Evolutionary conservation across 2,888 invertebrate species (phyloP), one percentile per base, ranked within the genome.

Genomic region (Lysandra coridon): DNA sequence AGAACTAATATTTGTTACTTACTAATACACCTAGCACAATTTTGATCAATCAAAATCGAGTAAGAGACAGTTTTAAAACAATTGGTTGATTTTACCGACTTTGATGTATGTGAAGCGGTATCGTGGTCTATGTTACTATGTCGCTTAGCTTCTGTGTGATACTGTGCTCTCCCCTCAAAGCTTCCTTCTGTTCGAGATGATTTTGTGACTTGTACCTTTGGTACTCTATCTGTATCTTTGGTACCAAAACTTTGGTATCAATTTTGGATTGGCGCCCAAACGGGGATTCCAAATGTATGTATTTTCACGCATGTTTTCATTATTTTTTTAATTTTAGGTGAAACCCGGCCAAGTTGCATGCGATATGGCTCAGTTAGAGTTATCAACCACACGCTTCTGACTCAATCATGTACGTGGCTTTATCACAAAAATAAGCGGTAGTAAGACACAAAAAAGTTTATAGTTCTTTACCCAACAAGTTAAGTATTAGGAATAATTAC

Each of bases 91-190:
- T 79, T 79, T 79, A 79, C 75, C 60, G 40, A 75, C 60, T 75
- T 79, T 62, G 60, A 49, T 79, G 62, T 79, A 30, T 75, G 73
- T 79, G 74, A 60, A 79, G 79, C 79, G 62, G 30, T 79, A 62
- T 60, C 44, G 79, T 74, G 79, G 73, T 79, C 74, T 30, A 17
- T 62, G 40, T 57, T 79, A 40, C 33, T 74, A 40, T 44, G 44
- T 79, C 60, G 91, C 93, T 92, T 93, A 88, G 93, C 92, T 93
- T 93, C 84, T 90, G 88, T 90, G 87, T 89, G 86, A 83, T 83
- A 86, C 86, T 86, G 84, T 85, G 84, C 83, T 83, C 83, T 83
- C 85, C 85, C 84, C 85, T 87, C 57, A 17, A 78, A 78, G 49
- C 64, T 85, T 86, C 85, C 84, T 88, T 49, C 78, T 44, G n/a